Percentiles rank a stretch among this genome's conserved stretches.
Evolutionary conservation across 2,113 vertebrate genomes (phyloP).

Genomic region (Leptocoma aspasia): DNA sequence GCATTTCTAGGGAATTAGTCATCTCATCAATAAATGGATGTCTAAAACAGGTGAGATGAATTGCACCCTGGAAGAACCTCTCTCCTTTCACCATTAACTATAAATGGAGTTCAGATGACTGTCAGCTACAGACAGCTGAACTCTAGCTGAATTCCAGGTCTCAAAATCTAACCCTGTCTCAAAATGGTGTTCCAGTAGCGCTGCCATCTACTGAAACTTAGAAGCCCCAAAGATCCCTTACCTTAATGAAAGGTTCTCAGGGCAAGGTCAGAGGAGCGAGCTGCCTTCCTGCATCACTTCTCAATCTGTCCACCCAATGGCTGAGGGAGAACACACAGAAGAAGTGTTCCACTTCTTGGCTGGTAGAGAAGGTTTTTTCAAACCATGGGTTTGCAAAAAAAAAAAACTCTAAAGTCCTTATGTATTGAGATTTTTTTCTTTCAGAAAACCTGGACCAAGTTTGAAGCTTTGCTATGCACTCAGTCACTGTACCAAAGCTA

Average conservation of each 20-base stretch:
- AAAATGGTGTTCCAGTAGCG: neutral
- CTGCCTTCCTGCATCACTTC: neutral
- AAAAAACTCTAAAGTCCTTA: neutral
- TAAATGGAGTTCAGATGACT: neutral
- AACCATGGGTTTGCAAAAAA: neutral
- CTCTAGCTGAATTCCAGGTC: neutral
- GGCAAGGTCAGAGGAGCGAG: neutral
- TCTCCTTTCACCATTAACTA: neutral
- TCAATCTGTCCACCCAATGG: accelerated
- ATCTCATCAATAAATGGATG: neutral
- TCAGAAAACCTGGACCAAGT: neutral
- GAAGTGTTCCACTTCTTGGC: neutral
- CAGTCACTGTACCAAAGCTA: neutral
- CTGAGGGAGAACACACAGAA: neutral
- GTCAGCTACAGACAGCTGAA: neutral
- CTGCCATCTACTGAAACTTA: neutral
- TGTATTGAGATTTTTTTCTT: neutral
- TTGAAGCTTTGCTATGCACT: neutral
- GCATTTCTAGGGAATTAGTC: neutral
- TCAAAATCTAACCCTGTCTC: neutral
- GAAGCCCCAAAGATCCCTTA: neutral
- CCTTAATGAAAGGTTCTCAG: neutral
- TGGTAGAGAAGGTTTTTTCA: neutral
- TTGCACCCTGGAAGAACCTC: neutral
- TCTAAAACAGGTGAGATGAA: conserved; percentile 2